phyloP scores from a whole-genome alignment of 2,888 invertebrate genomes.

The Chloroclystis v-ata region DNA sequence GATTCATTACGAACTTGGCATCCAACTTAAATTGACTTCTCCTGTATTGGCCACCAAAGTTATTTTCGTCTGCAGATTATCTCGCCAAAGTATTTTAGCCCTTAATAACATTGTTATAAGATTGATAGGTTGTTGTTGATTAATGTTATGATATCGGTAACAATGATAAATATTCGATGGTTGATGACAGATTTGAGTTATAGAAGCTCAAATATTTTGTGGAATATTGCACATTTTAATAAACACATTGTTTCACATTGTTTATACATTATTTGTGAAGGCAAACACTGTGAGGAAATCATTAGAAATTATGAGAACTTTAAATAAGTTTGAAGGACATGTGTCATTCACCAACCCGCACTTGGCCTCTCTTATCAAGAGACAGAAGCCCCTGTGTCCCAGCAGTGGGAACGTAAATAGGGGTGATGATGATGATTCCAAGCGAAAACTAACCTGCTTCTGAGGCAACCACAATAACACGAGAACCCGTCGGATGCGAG shows the following conservation, averaged over 20 bases:
- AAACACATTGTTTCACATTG: too few relatives aligned
- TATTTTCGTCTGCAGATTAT: slow-evolving; percentile 1
- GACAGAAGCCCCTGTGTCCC: too few relatives aligned
- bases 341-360: too few relatives aligned
- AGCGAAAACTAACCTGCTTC: neutral
- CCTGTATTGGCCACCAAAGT: slow-evolving; percentile 35
- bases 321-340: too few relatives aligned
- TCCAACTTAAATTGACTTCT: slow-evolving; percentile 50
- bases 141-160: slow-evolving; percentile 11
- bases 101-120: neutral
- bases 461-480: slow-evolving; percentile 19
- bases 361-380: too few relatives aligned
- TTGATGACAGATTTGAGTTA: slow-evolving; percentile 6
- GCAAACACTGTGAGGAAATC: too few relatives aligned
- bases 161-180: slow-evolving; percentile 9
- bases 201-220: too few relatives aligned
- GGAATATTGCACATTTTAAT: too few relatives aligned
- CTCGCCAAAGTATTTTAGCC: neutral
- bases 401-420: too few relatives aligned
- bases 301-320: too few relatives aligned
- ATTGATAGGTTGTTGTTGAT: neutral
- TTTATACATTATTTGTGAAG: too few relatives aligned
- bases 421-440: too few relatives aligned
- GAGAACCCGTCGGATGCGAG: slow-evolving; percentile 26
- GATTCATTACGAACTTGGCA: slow-evolving; percentile 44